Evolutionary conservation across 2,113 vertebrate species (phyloP), one percentile per base, ranked within the genome.

Genomic region (Melanocharis versteri): DNA sequence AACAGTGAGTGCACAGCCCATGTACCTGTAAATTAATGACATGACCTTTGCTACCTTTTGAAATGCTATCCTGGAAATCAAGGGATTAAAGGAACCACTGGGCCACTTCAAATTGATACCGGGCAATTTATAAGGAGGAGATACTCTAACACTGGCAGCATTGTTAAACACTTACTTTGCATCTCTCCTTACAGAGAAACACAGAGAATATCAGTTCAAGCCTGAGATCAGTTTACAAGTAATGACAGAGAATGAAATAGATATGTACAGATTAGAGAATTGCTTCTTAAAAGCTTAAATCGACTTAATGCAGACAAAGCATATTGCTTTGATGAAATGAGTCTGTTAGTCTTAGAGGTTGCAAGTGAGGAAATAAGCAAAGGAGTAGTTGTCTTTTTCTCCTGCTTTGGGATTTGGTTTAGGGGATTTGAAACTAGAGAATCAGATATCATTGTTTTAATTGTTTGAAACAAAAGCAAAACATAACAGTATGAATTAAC

Each of bases 211-310:
- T 47, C 53, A 83, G 53, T 17, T 72, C 35, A 87, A 94, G 72
- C 72, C 20, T 79, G 85, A 84, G 65, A 82, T 89, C 39, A 37
- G 58, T 93, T 97, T 97, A 91, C 77, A 89, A 58, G 64, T 94
- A 96, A 96, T 68, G 88, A 87, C 23, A 92, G n/a, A 92, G 89
- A 96, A 85, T 51, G 53, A 95, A 95, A 35, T 20, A 66, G 92
- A 88, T 65, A 70, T 66, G 44, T 66, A 90, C 7, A 33, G 77
- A 96, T 96, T 94, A 92, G 33, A 92, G 71, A 96, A 73, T 33
- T 77, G 21, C 27, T 93, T 89, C 75, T 96, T 95, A 76, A 95
- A 93, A 95, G 53, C 57, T 87, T 94, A 88, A 58, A 78, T 68
- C 83, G 69, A 73, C 56, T 94, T 80, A 89, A 78, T 40, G 13